Percentiles rank a stretch among this genome's conserved stretches.
Evolutionary conservation across 2,888 invertebrate species (phyloP).

Genomic region (Laspeyria flexula): DNA sequence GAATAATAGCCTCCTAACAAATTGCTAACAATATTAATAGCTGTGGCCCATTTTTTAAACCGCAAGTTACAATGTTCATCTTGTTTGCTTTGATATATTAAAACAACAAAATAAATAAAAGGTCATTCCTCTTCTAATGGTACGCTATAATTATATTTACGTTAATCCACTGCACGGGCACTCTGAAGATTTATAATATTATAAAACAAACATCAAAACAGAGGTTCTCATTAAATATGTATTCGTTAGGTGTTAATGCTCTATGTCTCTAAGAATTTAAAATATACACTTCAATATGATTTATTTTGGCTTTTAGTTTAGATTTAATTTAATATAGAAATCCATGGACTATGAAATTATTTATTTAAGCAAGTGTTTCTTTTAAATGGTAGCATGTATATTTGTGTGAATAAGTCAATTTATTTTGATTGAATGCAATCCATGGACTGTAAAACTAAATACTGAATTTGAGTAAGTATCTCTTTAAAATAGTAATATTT

Average conservation of each 20-base stretch:
- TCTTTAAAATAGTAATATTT: too few species aligned
- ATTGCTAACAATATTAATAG: neutral
- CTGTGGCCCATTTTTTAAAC: neutral
- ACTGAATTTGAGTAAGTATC: too few species aligned
- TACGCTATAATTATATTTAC: constrained; percentile 15
- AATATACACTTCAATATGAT: constrained; percentile 16
- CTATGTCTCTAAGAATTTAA: constrained; percentile 19
- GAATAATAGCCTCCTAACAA: neutral
- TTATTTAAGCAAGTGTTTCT: neutral
- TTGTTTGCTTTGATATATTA: neutral
- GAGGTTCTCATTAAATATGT: constrained; percentile 49
- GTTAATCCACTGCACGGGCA: constrained; percentile 13
- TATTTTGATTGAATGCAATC: too few species aligned
- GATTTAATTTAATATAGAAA: neutral
- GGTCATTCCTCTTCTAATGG: neutral
- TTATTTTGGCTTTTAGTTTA: constrained; percentile 9
- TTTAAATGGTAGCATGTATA: too few species aligned
- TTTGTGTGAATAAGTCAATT: too few species aligned
- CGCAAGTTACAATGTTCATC: neutral
- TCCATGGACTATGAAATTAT: neutral
- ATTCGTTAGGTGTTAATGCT: constrained; percentile 32
- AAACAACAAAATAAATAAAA: neutral
- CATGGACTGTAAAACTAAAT: too few species aligned
- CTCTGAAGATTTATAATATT: constrained; percentile 31
- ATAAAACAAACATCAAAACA: constrained; percentile 38